phyloP scores from a whole-genome alignment of 2,797 vertebrate species.

The Sebastes nivosus region DNA sequence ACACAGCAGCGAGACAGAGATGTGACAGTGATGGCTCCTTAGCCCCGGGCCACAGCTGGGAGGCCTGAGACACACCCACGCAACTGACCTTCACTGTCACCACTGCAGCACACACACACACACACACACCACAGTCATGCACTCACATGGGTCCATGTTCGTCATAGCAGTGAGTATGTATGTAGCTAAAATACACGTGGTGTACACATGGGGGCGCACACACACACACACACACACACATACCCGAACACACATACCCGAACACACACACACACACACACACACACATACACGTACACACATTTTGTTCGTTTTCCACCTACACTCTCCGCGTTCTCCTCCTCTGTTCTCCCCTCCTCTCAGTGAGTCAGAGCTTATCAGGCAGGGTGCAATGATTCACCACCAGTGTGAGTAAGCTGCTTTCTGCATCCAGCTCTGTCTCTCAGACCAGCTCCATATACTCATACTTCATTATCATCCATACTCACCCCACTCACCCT shows the following conservation, averaged over 20 bases:
- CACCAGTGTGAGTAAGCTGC: slow-evolving; percentile 71
- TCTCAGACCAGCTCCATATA: slow-evolving; percentile 60
- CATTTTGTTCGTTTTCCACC: slow-evolving; percentile 48
- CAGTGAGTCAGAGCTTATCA: slow-evolving; percentile 78
- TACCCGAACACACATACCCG: neutral
- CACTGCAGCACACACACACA: slow-evolving; percentile 47
- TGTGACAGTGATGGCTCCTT: slow-evolving; percentile 84
- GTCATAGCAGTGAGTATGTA: neutral
- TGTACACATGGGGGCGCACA: slow-evolving; percentile 25
- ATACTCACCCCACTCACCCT: slow-evolving; percentile 28
- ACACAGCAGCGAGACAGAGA: slow-evolving; percentile 70
- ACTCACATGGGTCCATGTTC: slow-evolving; percentile 13
- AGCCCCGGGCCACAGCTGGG: slow-evolving; percentile 79
- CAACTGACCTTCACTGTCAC: slow-evolving; percentile 84
- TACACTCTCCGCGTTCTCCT: slow-evolving; percentile 36
- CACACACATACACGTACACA: neutral
- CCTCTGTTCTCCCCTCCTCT: slow-evolving; percentile 49
- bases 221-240: neutral
- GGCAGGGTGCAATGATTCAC: slow-evolving; percentile 73
- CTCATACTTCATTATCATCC: slow-evolving; percentile 67
- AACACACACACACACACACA: neutral
- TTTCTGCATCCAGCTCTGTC: slow-evolving; percentile 66
- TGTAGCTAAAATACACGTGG: slow-evolving; percentile 21
- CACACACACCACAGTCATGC: neutral
- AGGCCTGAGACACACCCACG: slow-evolving; percentile 79